Evolutionary conservation across 2,797 vertebrate species (phyloP).

Genomic region (Setipinna tenuifilis): DNA sequence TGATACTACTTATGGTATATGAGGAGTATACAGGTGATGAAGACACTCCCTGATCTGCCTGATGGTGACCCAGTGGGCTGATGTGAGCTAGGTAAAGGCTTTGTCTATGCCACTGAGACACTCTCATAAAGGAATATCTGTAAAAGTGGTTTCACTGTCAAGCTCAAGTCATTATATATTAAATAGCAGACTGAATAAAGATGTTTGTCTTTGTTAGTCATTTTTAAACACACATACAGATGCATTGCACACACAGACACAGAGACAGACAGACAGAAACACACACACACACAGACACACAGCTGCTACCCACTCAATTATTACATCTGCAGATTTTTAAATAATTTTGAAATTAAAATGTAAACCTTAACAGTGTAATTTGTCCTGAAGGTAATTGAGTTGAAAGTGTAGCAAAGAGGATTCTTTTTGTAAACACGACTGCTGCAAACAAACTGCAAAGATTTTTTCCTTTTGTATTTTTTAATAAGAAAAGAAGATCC

Average conservation of each 20-base stretch:
- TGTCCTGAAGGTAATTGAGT: too few species aligned
- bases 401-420: too few species aligned
- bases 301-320: not conserved
- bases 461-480: slow-evolving; percentile 48
- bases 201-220: too few species aligned
- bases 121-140: too few species aligned
- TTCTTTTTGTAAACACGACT: not conserved
- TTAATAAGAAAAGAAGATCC: slow-evolving; percentile 79
- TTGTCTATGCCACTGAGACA: not conserved
- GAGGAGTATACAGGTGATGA: too few species aligned
- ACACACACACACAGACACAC: not conserved
- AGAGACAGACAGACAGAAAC: not conserved
- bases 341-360: too few species aligned
- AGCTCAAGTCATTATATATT: not conserved
- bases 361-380: too few species aligned
- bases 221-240: not conserved
- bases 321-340: too few species aligned
- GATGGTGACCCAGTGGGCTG: not conserved
- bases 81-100: not conserved
- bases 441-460: not conserved
- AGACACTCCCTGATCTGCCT: too few species aligned
- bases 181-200: not conserved
- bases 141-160: too few species aligned
- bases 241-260: slow-evolving; percentile 18
- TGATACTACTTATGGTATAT: not conserved